Evolutionary conservation across 2,113 vertebrate species (phyloP), one percentile per base, ranked within the genome.

Genomic region (Chrysochloris asiatica): DNA sequence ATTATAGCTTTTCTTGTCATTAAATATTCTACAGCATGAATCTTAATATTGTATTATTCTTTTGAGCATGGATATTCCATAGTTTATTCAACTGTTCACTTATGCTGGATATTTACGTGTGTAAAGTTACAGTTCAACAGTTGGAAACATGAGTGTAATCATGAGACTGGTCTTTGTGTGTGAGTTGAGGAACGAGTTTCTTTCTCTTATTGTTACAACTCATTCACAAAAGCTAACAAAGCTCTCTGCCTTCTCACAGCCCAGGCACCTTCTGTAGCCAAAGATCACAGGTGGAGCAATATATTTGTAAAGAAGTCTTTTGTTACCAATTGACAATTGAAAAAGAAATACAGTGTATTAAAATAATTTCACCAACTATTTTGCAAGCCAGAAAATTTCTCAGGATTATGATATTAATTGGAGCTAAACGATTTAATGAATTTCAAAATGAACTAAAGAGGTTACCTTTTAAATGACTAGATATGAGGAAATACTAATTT

Each of bases 311-410:
- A 93, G 28, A 72, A 56, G 7, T 3, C 1, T 75, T 80, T 91
- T 26, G 7, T 43, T 82, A 52, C 30, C 52, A 91, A n/a, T 30
- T 41, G 71, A 4, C 41, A 59, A 54, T 14, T 86, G 17, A 71
- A 59, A 56, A 59, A 65, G n/a, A n/a, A 76, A 56, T n/a, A 59
- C 21, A 45, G 2, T 11, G 28, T 3, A 41, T 65, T 63, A 59
- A 93, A 63, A 93, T 17, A 47, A 45, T 50, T 73, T 47, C 36
- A n/a, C 38, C 65, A 76, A 71, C 89, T 47, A 45, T 86, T 79
- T 56, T 56, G 77, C n/a, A 81, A 19, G 30, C 36, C 52, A 81
- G 38, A 71, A 26, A 43, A 61, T 86, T 79, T 30, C 26, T 88
- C n/a, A 63, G 13, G 47, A 83, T 86, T 56, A 38, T 80, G 36